Evolutionary conservation across 1,140 invertebrate species (phyloP).

Genomic region (Drosophila bocqueti): DNA sequence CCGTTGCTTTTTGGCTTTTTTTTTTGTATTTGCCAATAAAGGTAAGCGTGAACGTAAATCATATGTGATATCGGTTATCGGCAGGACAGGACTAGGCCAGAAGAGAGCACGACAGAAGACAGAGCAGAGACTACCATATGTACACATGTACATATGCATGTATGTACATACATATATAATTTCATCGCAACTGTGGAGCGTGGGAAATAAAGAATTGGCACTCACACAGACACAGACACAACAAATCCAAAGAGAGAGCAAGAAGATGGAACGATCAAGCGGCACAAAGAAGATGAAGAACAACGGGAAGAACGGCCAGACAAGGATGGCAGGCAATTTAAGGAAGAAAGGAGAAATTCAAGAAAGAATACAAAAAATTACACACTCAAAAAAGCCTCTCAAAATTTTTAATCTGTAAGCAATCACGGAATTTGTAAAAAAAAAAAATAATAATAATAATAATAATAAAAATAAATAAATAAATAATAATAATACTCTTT

Average conservation of each 20-base stretch:
- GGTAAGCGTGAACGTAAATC: neutral
- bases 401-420: neutral
- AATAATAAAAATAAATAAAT: neutral
- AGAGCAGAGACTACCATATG: neutral
- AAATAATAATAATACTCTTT: no score
- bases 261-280: constrained; percentile 8
- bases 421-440: neutral
- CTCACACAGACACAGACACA: constrained; percentile 11
- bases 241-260: neutral
- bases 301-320: constrained; percentile 9
- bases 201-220: constrained; percentile 42
- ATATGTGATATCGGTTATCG: constrained; percentile 16
- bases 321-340: constrained; percentile 31
- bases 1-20: neutral
- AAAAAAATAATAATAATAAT: no score
- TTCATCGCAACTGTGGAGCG: constrained; percentile 22
- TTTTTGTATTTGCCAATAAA: neutral
- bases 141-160: neutral
- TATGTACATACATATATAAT: neutral
- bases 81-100: constrained; percentile 11
- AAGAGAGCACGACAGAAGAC: neutral
- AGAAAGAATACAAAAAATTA: neutral
- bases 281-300: constrained; percentile 14
- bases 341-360: constrained; percentile 32
- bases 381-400: neutral